These are phyloP conservation scores for Drosophila formosana DNA, from an alignment of 2,888 invertebrate species.

Conservation along the genomic window DNA sequence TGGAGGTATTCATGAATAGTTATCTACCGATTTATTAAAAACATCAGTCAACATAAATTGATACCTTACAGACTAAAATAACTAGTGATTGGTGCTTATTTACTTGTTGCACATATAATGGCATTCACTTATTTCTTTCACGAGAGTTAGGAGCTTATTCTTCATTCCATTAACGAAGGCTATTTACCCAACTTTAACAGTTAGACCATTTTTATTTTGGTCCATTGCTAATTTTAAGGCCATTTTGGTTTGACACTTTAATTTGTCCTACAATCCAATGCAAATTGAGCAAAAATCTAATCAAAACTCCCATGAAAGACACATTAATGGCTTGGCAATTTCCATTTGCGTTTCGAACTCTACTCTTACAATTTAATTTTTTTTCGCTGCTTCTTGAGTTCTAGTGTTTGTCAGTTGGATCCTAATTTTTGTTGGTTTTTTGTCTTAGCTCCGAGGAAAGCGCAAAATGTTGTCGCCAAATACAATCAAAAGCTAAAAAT, in stretches of 20 bases:
- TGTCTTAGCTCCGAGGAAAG: slow-evolving; percentile 1
- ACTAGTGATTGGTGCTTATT: too few species aligned
- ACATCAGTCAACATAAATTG: too few species aligned
- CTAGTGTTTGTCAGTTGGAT: slow-evolving; percentile 23
- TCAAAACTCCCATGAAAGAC: slow-evolving; percentile 54
- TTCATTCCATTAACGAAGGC: not conserved
- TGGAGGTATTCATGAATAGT: too few species aligned
- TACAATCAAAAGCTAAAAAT: slow-evolving; percentile 74
- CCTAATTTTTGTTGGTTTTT: slow-evolving; percentile 17
- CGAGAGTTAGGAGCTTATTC: not conserved
- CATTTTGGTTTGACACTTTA: slow-evolving; percentile 13
- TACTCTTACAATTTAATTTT: slow-evolving; percentile 53
- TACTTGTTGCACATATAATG: not conserved
- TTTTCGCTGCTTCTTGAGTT: slow-evolving; percentile 29
- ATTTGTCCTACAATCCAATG: slow-evolving; percentile 38
- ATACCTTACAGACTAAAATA: too few species aligned
- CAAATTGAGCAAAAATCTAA: slow-evolving; percentile 40
- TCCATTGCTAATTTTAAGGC: slow-evolving; percentile 25
- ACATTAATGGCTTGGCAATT: slow-evolving; percentile 58
- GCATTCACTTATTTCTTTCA: not conserved
- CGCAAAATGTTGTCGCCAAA: slow-evolving; percentile 58
- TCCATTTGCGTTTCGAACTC: slow-evolving; percentile 60
- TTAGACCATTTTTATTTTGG: not conserved
- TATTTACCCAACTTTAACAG: not conserved
- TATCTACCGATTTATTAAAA: too few species aligned